Percentiles rank a stretch among this genome's conserved stretches.
Conservation (phyloP, 2,888 invertebrate species). For the Dolichopus griseipennis region DNA sequence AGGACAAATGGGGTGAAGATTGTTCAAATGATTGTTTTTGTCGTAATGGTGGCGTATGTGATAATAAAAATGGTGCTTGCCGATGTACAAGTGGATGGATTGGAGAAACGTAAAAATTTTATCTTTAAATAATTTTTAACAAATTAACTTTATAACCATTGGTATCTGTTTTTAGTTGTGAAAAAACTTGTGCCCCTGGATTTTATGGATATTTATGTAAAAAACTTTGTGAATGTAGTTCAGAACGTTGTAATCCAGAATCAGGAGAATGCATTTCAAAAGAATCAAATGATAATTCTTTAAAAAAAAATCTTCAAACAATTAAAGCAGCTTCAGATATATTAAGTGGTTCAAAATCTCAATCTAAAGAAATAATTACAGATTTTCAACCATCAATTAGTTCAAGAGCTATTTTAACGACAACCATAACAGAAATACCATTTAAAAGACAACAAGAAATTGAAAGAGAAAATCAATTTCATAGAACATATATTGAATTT, state of each 20-base stretch:
- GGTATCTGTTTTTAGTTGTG: conserved; percentile 34
- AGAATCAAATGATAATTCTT: conserved; percentile 11
- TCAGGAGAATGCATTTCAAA: conserved; percentile 23
- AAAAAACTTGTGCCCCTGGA: conserved; percentile 37
- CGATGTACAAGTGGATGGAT: conserved; percentile 59
- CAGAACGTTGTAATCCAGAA: conserved; percentile 29
- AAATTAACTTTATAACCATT: background rate
- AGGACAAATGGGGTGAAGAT: conserved; percentile 63
- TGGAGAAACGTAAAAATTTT: conserved; percentile 53
- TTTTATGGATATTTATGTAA: conserved; percentile 39
- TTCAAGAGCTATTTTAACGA: background rate
- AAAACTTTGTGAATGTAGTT: conserved; percentile 34
- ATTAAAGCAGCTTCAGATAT: background rate
- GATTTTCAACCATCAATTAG: no score
- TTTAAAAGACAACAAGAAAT: conserved; percentile 25
- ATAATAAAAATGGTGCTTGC: conserved; percentile 55
- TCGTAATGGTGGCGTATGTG: conserved; percentile 52
- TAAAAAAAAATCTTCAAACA: background rate
- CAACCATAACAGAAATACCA: background rate
- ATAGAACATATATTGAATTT: background rate
- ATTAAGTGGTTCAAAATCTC: background rate
- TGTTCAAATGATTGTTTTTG: conserved; percentile 62
- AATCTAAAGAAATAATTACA: background rate
- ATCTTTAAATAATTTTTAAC: no score
- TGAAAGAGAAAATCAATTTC: conserved; percentile 22